Evolutionary conservation across 1,140 invertebrate genomes (phyloP).

Genomic region (Trypoxylus dichotomus): DNA sequence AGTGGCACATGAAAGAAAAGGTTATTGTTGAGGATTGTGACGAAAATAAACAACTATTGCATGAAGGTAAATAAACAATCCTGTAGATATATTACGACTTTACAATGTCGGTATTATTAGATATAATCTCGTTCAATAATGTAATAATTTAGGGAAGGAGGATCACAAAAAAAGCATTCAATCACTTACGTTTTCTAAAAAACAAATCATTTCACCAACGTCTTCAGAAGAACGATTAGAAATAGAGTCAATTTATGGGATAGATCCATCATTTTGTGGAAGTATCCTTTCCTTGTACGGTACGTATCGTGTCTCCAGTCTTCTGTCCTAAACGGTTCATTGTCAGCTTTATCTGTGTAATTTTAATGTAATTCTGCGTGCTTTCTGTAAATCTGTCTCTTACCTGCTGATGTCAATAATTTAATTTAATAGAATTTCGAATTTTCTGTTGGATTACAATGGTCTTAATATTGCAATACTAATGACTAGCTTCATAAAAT

Average conservation of each 20-base stretch:
- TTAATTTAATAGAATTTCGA: too few species aligned
- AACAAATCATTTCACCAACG: neutral
- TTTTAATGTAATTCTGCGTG: too few species aligned
- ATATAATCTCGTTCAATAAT: too few species aligned
- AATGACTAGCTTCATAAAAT: too few species aligned
- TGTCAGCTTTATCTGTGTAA: too few species aligned
- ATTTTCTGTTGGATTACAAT: too few species aligned
- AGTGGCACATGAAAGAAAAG: conserved; percentile 57
- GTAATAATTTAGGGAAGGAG: neutral
- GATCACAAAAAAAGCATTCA: too few species aligned
- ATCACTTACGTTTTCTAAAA: neutral
- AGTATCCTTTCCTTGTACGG: conserved; percentile 34
- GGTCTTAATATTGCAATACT: too few species aligned
- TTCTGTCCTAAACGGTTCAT: too few species aligned
- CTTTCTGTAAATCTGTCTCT: too few species aligned
- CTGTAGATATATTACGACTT: neutral
- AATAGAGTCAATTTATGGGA: conserved; percentile 48
- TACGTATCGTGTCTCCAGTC: neutral
- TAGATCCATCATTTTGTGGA: conserved; percentile 39
- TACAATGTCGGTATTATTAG: too few species aligned
- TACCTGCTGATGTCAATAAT: too few species aligned
- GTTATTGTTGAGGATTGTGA: conserved; percentile 20
- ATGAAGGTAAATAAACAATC: neutral
- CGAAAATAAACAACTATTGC: conserved; percentile 20
- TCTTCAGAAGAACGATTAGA: conserved; percentile 50